Evolutionary conservation across 2,888 invertebrate species (phyloP), one percentile per base, ranked within the genome.

Genomic region (Euspilapteryx auroguttella): DNA sequence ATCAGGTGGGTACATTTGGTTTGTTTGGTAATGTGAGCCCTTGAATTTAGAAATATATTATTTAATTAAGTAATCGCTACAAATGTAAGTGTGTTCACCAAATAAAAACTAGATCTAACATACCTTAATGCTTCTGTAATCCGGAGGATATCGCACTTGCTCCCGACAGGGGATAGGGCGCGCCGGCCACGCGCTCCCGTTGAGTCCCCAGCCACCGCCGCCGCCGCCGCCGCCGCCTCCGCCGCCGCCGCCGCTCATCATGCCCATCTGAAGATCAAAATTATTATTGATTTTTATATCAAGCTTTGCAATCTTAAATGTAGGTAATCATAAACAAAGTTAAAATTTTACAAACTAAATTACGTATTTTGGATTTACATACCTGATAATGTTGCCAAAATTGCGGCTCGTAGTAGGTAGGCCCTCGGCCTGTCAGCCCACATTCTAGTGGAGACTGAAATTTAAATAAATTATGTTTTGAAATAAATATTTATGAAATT

Each of bases 371-470:
- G n/a, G n/a, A n/a, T n/a, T n/a, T n/a, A n/a, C n/a, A n/a, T n/a
- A 71, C 73, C 69, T 73, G 73, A 52, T 73, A 73, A 40, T 69
- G 71, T 29, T 68, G 46, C 73, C 73, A 75, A 59, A 73, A 62
- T 35, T 59, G 69, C 33, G 66, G 62, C 32, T 75, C 73, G 51
- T 62, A 62, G 45, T 69, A 75, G 14, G 51, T 41, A 15, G 58
- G 47, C 17, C 56, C 53, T 30, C 73, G 68, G 32, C 55, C 56
- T 34, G 47, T 64, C 39, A 66, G 46, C 20, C 64, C 71, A 37
- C 71, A 64, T 47, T 75, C 73, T 52, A 65, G 39, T 26, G 73
- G 68, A 36, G 73, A 68, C 73, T 75, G 62, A 29, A 64, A 65
- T n/a, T n/a, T n/a, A n/a, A n/a, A n/a, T n/a, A n/a, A n/a, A n/a